Percentiles rank a stretch among this genome's conserved stretches.
Conservation (phyloP, 2,113 vertebrate genomes). For the Chaetura pelagica region DNA sequence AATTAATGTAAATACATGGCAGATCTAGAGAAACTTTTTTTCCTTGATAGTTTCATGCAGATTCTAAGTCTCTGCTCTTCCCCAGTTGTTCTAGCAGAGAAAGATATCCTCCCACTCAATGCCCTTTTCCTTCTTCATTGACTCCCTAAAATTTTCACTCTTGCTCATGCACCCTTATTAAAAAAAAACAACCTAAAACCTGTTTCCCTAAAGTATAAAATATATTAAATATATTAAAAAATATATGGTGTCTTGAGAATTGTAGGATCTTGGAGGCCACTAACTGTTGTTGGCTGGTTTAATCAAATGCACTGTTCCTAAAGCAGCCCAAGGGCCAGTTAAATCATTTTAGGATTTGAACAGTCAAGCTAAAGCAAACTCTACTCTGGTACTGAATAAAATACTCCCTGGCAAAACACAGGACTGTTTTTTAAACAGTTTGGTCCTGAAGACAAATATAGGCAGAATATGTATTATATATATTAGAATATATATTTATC, state of each 20-base stretch:
- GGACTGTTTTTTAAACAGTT: not conserved
- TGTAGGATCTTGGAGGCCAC: not conserved
- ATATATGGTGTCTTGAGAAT: not conserved
- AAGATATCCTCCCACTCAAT: not conserved
- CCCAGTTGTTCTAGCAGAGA: not conserved
- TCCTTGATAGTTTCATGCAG: not conserved
- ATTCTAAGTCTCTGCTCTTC: not conserved
- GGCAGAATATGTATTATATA: not conserved
- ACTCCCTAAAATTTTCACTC: not conserved
- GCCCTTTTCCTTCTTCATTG: not conserved
- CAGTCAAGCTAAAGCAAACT: not conserved
- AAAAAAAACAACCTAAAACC: accelerated
- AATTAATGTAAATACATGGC: not conserved
- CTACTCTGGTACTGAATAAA: not conserved
- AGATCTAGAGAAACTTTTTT: not conserved
- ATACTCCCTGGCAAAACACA: not conserved
- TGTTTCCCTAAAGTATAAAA: not conserved
- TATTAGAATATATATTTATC: too few species aligned
- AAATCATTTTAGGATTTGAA: not conserved
- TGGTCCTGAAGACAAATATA: not conserved
- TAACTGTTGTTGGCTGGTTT: not conserved
- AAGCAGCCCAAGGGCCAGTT: not conserved
- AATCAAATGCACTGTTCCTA: not conserved
- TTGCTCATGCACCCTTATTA: not conserved
- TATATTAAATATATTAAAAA: too few species aligned